A percentile compares a stretch with the other conserved stretches of the same genome.
Conservation (phyloP, 2,113 vertebrate species). For the Benitochromis conjunctus region DNA sequence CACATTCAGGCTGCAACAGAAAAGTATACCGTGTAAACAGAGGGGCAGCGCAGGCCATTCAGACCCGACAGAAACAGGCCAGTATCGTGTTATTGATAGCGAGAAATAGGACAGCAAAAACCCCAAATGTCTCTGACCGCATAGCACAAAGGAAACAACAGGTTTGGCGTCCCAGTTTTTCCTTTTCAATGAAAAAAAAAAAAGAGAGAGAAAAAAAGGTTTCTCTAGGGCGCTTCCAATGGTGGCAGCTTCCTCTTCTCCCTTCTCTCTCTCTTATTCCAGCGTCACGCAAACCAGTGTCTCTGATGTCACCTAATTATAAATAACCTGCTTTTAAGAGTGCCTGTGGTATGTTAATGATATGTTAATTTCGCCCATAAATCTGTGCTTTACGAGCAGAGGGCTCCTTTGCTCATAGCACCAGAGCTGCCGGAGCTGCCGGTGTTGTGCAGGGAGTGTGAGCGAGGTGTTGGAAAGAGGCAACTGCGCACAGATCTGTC, state of each 20-base stretch:
- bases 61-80: constrained; percentile 53
- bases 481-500: constrained; percentile 1
- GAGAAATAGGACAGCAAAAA: constrained; percentile 51
- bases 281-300: constrained; percentile 15
- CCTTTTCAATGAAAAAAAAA: constrained; percentile 1
- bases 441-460: constrained; percentile 16
- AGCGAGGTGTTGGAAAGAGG: constrained; percentile 1
- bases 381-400: constrained; percentile 62
- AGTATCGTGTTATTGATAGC: constrained; percentile 29
- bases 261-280: neutral
- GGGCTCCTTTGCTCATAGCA: constrained; percentile 36
- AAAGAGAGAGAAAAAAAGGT: neutral
- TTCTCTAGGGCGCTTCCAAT: constrained; percentile 46
- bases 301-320: constrained; percentile 74
- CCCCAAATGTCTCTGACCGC: constrained; percentile 36
- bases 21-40: constrained; percentile 14
- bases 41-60: neutral
- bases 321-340: constrained; percentile 71
- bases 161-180: constrained; percentile 61
- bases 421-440: constrained; percentile 15
- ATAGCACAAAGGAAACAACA: constrained; percentile 51
- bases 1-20: neutral
- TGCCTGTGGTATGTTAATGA: constrained; percentile 72
- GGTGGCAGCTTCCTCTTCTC: constrained; percentile 20
- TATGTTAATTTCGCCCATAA: constrained; percentile 70